A percentile compares a stretch with the other conserved stretches of the same genome.
Conservation (phyloP, 2,113 vertebrate genomes). For the Daubentonia madagascariensis region DNA sequence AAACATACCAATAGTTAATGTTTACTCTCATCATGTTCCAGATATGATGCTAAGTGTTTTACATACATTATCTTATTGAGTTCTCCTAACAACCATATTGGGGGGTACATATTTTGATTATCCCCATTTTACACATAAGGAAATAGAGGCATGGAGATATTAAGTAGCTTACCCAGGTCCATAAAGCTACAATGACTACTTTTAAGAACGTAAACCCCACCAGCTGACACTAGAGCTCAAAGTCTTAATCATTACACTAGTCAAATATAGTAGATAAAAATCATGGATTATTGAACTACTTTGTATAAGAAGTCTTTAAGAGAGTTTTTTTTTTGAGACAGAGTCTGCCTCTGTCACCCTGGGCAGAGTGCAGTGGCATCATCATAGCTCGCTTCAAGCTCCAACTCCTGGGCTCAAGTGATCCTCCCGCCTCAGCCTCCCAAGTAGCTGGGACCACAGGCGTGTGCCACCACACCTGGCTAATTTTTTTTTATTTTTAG, state of each 20-base stretch:
- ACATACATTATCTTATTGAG: not conserved
- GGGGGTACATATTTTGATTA: not conserved
- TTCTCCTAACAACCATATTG: not conserved
- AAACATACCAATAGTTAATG: not conserved
- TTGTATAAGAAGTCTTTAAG: not conserved
- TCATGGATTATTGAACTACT: not conserved
- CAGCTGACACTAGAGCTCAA: not conserved
- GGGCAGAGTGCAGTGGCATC: too few relatives aligned
- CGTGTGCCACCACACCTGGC: too few relatives aligned
- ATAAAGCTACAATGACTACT: not conserved
- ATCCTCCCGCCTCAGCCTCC: too few relatives aligned
- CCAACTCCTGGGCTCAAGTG: too few relatives aligned
- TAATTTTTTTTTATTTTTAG: too few relatives aligned
- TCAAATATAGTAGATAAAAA: not conserved
- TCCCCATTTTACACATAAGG: not conserved
- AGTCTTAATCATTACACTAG: not conserved
- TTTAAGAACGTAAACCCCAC: not conserved
- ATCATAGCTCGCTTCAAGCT: too few relatives aligned
- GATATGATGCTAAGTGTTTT: not conserved
- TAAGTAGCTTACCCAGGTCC: not conserved
- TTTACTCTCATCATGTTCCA: not conserved
- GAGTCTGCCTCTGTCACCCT: too few relatives aligned
- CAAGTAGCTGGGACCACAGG: too few relatives aligned
- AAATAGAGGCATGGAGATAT: not conserved
- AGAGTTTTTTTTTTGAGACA: too few relatives aligned